Percentiles rank a stretch among this genome's conserved stretches.
Evolutionary conservation across 2,888 invertebrate genomes (phyloP).

Genomic region (Agrotis clavis): DNA sequence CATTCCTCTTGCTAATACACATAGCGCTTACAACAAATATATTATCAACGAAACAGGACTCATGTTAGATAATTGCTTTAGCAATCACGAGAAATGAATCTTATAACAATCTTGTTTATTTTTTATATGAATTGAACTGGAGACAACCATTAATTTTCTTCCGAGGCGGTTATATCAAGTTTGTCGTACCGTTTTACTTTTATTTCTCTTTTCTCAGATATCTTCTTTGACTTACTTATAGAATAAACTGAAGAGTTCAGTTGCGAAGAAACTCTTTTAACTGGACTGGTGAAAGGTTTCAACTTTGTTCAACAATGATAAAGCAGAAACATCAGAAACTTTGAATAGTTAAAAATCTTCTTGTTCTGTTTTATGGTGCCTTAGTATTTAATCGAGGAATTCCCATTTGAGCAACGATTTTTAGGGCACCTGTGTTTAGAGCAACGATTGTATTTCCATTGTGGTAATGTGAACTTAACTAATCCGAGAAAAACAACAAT

Average conservation of each 20-base stretch:
- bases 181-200: neutral
- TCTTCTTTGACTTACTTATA: slow-evolving; percentile 23
- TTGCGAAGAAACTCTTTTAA: slow-evolving; percentile 13
- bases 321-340: slow-evolving; percentile 1
- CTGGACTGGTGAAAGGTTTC: slow-evolving; percentile 14
- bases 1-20: no score
- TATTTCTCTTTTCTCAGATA: neutral
- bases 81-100: neutral
- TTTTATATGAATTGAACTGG: neutral
- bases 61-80: neutral
- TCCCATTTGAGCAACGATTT: no score
- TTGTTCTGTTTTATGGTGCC: neutral
- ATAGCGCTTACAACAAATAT: no score
- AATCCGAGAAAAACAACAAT: no score
- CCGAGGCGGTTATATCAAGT: neutral
- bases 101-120: neutral
- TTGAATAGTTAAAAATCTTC: neutral
- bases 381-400: neutral
- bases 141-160: neutral
- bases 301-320: slow-evolving; percentile 26
- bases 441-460: no score
- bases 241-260: slow-evolving; percentile 8
- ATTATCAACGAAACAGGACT: neutral
- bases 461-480: no score
- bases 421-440: no score